Evolutionary conservation across 2,888 invertebrate genomes (phyloP), one percentile per base, ranked within the genome.

Genomic region (Torymus auratus): DNA sequence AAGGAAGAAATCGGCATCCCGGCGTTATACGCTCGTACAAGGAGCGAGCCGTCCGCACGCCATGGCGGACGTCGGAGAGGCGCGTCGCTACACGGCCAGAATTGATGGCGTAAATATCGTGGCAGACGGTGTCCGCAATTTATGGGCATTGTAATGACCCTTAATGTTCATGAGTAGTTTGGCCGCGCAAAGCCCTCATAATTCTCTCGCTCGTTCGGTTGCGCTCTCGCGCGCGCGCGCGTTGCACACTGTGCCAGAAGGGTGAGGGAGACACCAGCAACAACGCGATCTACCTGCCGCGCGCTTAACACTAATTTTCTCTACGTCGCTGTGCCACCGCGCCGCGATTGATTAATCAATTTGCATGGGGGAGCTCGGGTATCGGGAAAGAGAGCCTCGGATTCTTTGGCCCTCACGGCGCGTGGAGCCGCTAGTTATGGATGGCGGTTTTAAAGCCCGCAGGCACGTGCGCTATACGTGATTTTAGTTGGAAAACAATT

Each of bases 161-260:
- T 89, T 89, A 89, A 90, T 89, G 89, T 89, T 89, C 88, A 86
- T 87, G 86, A 89, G 88, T 87, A 88, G 88, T 89, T 89, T 86
- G 88, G 86, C 86, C 85, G 64, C 85, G 85, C 85, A 86, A 86
- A 88, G 88, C 86, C 85, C 87, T 85, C 87, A 84, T 89, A 88
- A 88, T 86, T 88, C 87, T 87, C 86, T 84, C 82, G 83, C 82
- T 83, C 73, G 65, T 55, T 74, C 70, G 52, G 68, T 56, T 56
- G 28, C 15, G n/a, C 55, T 74, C 65, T 23, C 55, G 64, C 64
- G 28, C 13, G 13, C 41, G 23, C 55, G 64, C 64, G 28, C 13
- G 13, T 17, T 15, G 12, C 55, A 15, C 53, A 12, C 28, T 52
- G 14, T 12, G 64, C 17, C 17, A n/a, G 28, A 41, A 7, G 41